Evolutionary conservation across 2,113 vertebrate genomes (phyloP).

Genomic region (Typhlomys cinereus): DNA sequence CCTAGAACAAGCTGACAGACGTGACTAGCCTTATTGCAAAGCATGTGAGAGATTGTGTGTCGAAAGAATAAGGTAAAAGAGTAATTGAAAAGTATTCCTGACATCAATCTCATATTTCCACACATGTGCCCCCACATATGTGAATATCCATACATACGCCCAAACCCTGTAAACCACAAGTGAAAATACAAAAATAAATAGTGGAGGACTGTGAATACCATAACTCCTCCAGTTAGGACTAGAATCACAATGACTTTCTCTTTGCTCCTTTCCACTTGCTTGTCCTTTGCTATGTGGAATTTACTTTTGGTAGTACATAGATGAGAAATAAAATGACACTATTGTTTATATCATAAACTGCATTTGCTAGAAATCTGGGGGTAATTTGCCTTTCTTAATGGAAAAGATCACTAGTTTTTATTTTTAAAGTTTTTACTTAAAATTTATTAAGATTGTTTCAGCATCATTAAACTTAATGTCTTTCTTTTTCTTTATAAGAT

Average conservation of each 20-base stretch:
- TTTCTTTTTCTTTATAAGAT: too few relatives aligned
- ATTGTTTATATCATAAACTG: neutral
- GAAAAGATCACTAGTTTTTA: neutral
- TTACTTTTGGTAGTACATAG: neutral
- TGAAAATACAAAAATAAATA: too few relatives aligned
- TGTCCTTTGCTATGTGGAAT: constrained; percentile 24
- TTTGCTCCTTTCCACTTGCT: neutral
- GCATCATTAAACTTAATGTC: neutral
- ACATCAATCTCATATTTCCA: too few relatives aligned
- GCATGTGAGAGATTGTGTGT: too few relatives aligned
- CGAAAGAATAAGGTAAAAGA: too few relatives aligned
- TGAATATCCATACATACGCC: too few relatives aligned
- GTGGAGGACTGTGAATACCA: neutral
- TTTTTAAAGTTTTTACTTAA: constrained; percentile 50
- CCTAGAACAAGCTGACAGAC: too few relatives aligned
- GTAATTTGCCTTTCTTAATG: neutral
- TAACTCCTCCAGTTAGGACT: neutral
- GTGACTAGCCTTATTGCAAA: too few relatives aligned
- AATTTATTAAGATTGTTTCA: constrained; percentile 47
- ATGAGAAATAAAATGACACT: neutral
- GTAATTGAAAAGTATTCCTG: too few relatives aligned
- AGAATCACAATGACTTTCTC: neutral
- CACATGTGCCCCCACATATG: too few relatives aligned
- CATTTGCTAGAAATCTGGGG: neutral
- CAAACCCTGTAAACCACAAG: too few relatives aligned